Percentiles rank a stretch among this genome's conserved stretches.
Conservation (phyloP, 2,797 vertebrate species). For the Gymnopithys bicolor region DNA sequence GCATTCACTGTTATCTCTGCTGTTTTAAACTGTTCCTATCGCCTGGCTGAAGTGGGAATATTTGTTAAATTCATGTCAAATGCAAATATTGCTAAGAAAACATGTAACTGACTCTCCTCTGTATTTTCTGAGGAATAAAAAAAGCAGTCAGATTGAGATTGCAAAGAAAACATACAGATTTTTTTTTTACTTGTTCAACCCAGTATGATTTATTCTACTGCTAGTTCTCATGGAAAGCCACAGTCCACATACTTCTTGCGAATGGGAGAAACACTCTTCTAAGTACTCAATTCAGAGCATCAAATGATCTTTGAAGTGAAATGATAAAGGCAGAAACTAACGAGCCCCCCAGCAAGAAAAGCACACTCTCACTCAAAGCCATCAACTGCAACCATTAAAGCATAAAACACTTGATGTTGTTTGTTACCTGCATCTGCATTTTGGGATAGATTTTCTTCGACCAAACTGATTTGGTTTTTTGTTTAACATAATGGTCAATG, state of each 20-base stretch:
- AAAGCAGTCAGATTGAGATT: neutral
- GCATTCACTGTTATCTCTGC: neutral
- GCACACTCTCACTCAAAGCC: neutral
- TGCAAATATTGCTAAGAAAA: neutral
- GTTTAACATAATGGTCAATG: neutral
- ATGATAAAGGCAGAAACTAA: neutral
- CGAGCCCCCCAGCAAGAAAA: neutral
- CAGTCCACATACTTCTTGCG: neutral
- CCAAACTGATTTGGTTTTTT: neutral
- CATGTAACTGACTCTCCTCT: neutral
- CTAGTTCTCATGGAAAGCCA: neutral
- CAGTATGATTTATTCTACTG: neutral
- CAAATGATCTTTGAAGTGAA: conserved; percentile 20
- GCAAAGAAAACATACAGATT: neutral
- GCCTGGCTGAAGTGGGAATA: neutral
- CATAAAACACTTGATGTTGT: neutral
- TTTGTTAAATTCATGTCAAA: neutral
- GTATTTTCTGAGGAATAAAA: neutral
- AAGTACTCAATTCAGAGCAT: neutral
- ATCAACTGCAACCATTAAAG: neutral
- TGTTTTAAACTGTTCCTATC: neutral
- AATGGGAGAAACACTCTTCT: neutral
- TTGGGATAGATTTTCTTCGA: neutral
- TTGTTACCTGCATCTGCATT: neutral
- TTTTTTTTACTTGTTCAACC: neutral